phyloP scores from a whole-genome alignment of 2,888 invertebrate species.

The Melangyna quadrimaculata region DNA sequence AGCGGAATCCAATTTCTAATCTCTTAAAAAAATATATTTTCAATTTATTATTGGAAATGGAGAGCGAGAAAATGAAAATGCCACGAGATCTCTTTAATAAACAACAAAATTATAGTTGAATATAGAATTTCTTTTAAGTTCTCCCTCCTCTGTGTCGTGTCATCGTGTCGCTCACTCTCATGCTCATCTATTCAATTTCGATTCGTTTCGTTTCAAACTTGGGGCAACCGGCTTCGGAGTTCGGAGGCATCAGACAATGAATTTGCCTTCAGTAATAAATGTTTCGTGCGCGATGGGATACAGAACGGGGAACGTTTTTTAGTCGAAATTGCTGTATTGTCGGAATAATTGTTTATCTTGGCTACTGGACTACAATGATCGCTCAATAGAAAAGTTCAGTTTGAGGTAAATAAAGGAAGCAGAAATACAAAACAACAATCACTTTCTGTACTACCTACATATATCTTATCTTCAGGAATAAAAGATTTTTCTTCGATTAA shows the following conservation, averaged over 20 bases:
- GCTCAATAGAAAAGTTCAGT: background rate
- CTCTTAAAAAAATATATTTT: background rate
- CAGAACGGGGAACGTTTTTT: background rate
- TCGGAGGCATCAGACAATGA: background rate
- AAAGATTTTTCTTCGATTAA: slow-evolving; percentile 23
- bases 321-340: slow-evolving; percentile 3
- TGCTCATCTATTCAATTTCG: background rate
- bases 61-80: background rate
- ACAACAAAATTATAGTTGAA: background rate
- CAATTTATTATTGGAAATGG: background rate
- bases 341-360: slow-evolving; percentile 25
- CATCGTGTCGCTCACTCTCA: too few species aligned
- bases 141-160: background rate
- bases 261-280: slow-evolving; percentile 30
- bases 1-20: background rate
- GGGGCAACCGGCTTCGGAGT: slow-evolving; percentile 1
- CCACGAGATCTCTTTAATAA: background rate
- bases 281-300: slow-evolving; percentile 21
- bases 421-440: slow-evolving; percentile 19
- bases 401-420: slow-evolving; percentile 26
- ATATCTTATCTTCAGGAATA: slow-evolving; percentile 4
- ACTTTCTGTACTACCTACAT: slow-evolving; percentile 14
- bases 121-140: background rate
- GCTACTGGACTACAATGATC: background rate
- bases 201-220: background rate